Evolutionary conservation across 1,140 invertebrate species (phyloP), one percentile per base, ranked within the genome.

Genomic region (Periplaneta americana): DNA sequence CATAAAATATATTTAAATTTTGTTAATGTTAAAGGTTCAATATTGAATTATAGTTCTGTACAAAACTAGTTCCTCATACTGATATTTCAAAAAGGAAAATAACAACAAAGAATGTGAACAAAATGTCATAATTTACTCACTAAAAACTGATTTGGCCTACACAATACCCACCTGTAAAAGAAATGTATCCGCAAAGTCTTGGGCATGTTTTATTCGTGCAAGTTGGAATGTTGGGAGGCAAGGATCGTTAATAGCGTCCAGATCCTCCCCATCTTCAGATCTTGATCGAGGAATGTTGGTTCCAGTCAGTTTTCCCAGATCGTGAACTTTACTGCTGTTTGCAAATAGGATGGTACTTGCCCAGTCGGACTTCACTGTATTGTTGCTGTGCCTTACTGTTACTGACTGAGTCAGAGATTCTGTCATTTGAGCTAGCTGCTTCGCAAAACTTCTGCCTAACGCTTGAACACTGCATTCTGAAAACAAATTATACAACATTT

Each of bases 101-200:
- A n/a, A n/a, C n/a, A n/a, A n/a, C n/a, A n/a, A n/a, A n/a, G n/a
- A n/a, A n/a, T n/a, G n/a, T n/a, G n/a, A n/a, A n/a, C n/a, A n/a
- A n/a, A n/a, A n/a, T n/a, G n/a, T n/a, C n/a, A n/a, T n/a, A n/a
- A n/a, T n/a, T n/a, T n/a, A n/a, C n/a, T n/a, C n/a, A n/a, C n/a
- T n/a, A n/a, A n/a, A n/a, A n/a, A n/a, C n/a, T n/a, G n/a, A n/a
- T n/a, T n/a, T n/a, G n/a, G n/a, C n/a, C n/a, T n/a, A n/a, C n/a
- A n/a, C 48, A n/a, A 66, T 66, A 66, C 34, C 82, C 85, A 89
- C 89, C 87, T 89, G 88, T 22, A 91, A 84, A 36, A 91, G 84
- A 84, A 90, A 91, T 32, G 88, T 86, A n/a, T 87, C 87, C 18
- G 89, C 89, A 83, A 91, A 91, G 78, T 87, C 87, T 82, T 90